phyloP scores from a whole-genome alignment of 2,888 invertebrate genomes.

The Branchipolynoe longqiensis region DNA sequence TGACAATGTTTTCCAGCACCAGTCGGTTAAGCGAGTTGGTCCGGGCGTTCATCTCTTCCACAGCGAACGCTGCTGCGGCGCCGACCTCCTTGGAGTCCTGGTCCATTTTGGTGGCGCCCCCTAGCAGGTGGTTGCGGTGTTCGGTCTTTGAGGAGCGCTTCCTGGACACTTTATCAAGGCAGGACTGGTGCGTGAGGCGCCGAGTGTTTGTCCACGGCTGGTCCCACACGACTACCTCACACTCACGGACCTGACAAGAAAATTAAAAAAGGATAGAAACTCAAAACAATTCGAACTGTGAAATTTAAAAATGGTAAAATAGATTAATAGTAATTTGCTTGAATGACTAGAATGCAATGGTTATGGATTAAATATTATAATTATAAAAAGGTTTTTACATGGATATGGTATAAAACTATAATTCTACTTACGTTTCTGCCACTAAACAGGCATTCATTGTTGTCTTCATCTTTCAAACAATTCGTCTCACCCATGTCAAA shows the following conservation, averaged over 20 bases:
- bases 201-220: constrained; percentile 31
- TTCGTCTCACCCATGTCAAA: constrained; percentile 54
- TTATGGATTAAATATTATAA: no score
- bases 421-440: constrained; percentile 15
- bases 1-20: constrained; percentile 46
- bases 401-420: no score
- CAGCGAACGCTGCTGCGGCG: constrained; percentile 61
- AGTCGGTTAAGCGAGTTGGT: constrained; percentile 63
- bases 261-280: neutral
- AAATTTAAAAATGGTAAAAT: neutral
- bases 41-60: constrained; percentile 60
- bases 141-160: no score
- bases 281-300: neutral
- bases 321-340: no score
- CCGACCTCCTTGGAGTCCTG: constrained; percentile 45
- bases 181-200: neutral
- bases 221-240: constrained; percentile 18
- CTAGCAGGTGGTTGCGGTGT: neutral
- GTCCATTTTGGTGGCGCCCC: constrained; percentile 25
- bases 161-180: neutral
- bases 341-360: no score
- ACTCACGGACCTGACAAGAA: constrained; percentile 49
- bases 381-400: no score
- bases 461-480: constrained; percentile 49
- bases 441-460: no score